Base-by-base conservation (phyloP, 1,140 invertebrate genomes). In the Kradibia gibbosae region DNA sequence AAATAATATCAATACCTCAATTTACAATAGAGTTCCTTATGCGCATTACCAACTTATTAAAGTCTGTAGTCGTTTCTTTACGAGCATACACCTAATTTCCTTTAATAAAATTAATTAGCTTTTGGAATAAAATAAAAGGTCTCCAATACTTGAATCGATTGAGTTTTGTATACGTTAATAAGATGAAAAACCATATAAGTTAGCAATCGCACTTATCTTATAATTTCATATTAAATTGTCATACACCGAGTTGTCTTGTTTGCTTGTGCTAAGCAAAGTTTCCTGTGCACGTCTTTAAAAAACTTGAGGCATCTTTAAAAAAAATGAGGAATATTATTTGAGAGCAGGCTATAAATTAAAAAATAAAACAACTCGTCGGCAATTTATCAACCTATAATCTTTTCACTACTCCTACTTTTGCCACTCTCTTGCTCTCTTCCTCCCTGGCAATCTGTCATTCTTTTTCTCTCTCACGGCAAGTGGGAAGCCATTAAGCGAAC, bases 321-420 rank as follows among this genome's bases (percentile, higher is more conserved):
- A n/a, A n/a, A n/a, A 67, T 53, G 76, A 78, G 76, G 70, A 53
- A 78, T 70, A 78, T 78, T 39, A 70, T 77, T 48, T 77, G 4
- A 45, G 4, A 0, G 17, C 28, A 28, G 45, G 62, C 76, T 34
- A 78, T 78, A 78, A 70, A 78, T 78, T 78, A 53, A 70, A 70
- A n/a, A 78, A 78, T 50, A 80, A 71, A 55, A 53, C 75, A 42
- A 45, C 78, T 71, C 67, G 67, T 34, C 28, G 28, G 78, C 53
- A 22, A 72, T 80, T 80, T 73, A 80, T 80, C 78, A 80, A 53
- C 53, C 72, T 48, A 72, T 60, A 78, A 78, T 65, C 53, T 50
- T 55, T 36, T 55, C 48, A 71, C 55, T 70, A 20, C 20, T 3
- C 39, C 62, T 39, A 20, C 15, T 25, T n/a, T 3, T 62, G 28